Percentiles rank a stretch among this genome's conserved stretches.
These are phyloP conservation scores for Protaetia brevitarsis DNA, from an alignment of 1,140 invertebrate genomes.

Conservation along the genomic window DNA sequence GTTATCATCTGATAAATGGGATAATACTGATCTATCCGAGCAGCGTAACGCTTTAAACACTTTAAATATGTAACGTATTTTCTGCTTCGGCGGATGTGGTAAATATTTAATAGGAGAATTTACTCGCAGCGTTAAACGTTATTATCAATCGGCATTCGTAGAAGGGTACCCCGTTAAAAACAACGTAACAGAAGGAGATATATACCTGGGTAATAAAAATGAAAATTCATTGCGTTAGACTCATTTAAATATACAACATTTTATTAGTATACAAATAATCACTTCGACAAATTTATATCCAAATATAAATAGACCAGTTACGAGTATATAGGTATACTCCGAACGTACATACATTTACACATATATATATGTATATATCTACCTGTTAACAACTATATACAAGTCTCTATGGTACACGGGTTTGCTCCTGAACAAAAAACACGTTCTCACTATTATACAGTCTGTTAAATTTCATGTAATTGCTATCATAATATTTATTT, in stretches of 20 bases:
- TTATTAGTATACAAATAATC: conserved; percentile 27
- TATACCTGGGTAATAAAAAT: conserved; percentile 15
- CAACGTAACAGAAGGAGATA: conserved; percentile 11
- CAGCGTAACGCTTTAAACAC: too few species aligned
- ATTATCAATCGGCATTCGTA: conserved; percentile 13
- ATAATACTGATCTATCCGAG: background rate
- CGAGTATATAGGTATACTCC: conserved; percentile 20
- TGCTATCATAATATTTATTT: background rate
- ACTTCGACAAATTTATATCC: conserved; percentile 20
- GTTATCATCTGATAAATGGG: background rate
- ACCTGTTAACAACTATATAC: conserved; percentile 28
- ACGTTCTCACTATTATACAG: conserved; percentile 7
- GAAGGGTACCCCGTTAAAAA: background rate
- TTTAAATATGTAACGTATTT: too few species aligned
- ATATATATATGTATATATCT: conserved; percentile 23
- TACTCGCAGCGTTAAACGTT: conserved; percentile 2
- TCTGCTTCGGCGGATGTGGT: background rate
- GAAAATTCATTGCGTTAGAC: conserved; percentile 18
- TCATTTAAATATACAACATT: conserved; percentile 24
- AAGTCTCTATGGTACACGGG: conserved; percentile 18
- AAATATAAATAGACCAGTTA: conserved; percentile 23
- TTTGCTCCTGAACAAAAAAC: background rate
- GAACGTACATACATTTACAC: background rate
- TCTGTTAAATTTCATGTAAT: conserved; percentile 7
- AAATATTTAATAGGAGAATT: conserved; percentile 17